Percentiles rank a stretch among this genome's conserved stretches.
These are phyloP conservation scores for Protophormia terraenovae DNA, from an alignment of 2,888 invertebrate species.

Conservation along the genomic window DNA sequence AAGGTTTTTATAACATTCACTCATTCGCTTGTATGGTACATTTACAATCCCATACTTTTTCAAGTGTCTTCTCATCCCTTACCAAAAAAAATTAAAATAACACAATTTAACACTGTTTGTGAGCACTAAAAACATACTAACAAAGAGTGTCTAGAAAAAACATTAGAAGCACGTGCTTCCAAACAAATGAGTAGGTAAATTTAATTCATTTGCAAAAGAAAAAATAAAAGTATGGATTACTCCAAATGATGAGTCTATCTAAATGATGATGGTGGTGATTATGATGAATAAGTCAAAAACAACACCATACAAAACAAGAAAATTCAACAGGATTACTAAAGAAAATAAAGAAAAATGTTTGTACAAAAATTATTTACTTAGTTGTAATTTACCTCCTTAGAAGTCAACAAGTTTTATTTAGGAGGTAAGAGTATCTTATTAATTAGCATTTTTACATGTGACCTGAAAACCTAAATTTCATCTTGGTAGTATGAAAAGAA, in stretches of 20 bases:
- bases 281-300: conserved; percentile 47
- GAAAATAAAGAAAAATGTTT: not conserved
- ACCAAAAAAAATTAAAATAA: conserved; percentile 39
- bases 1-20: conserved; percentile 52
- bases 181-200: conserved; percentile 49
- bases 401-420: conserved; percentile 39
- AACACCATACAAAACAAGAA: conserved; percentile 15
- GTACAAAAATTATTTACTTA: not conserved
- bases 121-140: conserved; percentile 23
- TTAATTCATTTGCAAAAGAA: conserved; percentile 3
- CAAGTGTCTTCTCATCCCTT: not conserved
- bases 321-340: conserved; percentile 50
- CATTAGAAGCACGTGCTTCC: conserved; percentile 65
- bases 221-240: not conserved
- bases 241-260: not conserved
- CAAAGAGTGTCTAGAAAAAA: conserved; percentile 31
- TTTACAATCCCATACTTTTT: not conserved
- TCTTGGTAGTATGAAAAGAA: conserved; percentile 28
- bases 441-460: conserved; percentile 57
- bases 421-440: conserved; percentile 10
- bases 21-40: not conserved
- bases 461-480: conserved; percentile 67
- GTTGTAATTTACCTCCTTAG: not conserved
- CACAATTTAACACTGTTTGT: conserved; percentile 40
- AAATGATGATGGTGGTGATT: not conserved